Evolutionary conservation across 2,113 vertebrate genomes (phyloP).

Genomic region (Actenoides hombroni): DNA sequence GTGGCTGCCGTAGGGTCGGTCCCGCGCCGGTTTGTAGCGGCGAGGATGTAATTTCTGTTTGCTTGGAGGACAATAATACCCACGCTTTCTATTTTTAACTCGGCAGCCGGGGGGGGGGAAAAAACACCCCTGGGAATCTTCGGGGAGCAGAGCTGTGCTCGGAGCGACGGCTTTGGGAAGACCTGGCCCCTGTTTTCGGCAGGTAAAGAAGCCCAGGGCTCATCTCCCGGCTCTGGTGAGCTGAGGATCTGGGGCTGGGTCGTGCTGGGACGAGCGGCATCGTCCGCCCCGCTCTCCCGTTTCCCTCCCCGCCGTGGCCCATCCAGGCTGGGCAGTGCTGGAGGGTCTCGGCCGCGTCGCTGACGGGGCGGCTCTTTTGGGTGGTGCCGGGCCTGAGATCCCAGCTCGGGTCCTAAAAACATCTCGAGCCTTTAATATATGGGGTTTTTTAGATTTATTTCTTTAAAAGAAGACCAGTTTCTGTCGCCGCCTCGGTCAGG

Average conservation of each 20-base stretch:
- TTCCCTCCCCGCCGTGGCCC: neutral
- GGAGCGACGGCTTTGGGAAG: neutral
- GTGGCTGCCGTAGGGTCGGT: neutral
- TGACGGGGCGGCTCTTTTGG: neutral
- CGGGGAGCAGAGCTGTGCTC: neutral
- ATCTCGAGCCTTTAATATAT: neutral
- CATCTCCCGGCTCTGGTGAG: fast-evolving
- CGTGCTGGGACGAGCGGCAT: neutral
- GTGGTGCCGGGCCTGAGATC: neutral
- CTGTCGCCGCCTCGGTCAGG: no score
- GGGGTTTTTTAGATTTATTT: no score
- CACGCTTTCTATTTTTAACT: slow-evolving; percentile 27
- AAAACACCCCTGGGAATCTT: neutral
- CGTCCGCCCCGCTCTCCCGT: fast-evolving
- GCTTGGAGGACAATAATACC: neutral
- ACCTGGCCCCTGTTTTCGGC: fast-evolving
- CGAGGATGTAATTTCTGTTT: neutral
- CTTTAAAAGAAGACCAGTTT: no score
- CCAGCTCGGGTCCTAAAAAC: neutral
- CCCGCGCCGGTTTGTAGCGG: neutral
- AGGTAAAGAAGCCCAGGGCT: neutral
- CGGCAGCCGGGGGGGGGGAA: neutral
- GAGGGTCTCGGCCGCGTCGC: neutral
- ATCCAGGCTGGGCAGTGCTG: neutral
- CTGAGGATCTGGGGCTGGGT: neutral